Evolutionary conservation across 1,140 invertebrate genomes (phyloP).

Genomic region (Hermetia illucens): DNA sequence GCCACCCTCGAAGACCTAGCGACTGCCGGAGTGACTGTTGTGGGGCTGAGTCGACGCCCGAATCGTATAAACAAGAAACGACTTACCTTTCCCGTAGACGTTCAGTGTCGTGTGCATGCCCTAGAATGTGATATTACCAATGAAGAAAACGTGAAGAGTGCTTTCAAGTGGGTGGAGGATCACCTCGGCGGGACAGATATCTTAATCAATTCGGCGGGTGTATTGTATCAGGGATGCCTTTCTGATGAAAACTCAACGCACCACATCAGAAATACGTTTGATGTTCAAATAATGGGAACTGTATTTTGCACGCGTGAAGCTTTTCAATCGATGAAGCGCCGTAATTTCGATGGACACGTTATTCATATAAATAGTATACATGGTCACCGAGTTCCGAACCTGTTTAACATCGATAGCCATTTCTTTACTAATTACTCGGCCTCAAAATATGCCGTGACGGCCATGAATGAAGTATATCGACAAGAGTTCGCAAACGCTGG

Average conservation of each 20-base stretch:
- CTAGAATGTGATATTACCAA: constrained; percentile 44
- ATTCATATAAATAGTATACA: constrained; percentile 47
- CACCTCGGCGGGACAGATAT: constrained; percentile 46
- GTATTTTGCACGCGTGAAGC: constrained; percentile 44
- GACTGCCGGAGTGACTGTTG: constrained; percentile 41
- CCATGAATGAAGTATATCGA: constrained; percentile 40
- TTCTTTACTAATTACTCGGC: constrained; percentile 39
- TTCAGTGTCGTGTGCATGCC: constrained; percentile 26
- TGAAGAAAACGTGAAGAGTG: constrained; percentile 42
- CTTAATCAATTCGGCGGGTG: constrained; percentile 54
- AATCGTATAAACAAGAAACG: constrained; percentile 35
- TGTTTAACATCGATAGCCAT: constrained; percentile 23
- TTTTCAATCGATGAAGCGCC: constrained; percentile 45
- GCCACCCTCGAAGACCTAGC: constrained; percentile 35
- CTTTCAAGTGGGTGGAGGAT: constrained; percentile 43
- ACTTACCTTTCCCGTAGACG: constrained; percentile 10
- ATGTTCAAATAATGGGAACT: constrained; percentile 48
- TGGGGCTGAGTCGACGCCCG: constrained; percentile 45
- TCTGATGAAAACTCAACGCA: constrained; percentile 19
- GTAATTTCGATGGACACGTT: constrained; percentile 45
- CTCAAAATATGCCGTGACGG: constrained; percentile 50
- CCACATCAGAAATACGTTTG: constrained; percentile 36
- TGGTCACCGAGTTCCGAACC: constrained; percentile 31
- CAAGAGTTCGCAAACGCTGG: constrained; percentile 40
- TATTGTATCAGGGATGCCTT: constrained; percentile 30